A percentile compares a stretch with the other conserved stretches of the same genome.
phyloP scores from a whole-genome alignment of 2,113 vertebrate species.

The Forbesichthys agassizii region DNA sequence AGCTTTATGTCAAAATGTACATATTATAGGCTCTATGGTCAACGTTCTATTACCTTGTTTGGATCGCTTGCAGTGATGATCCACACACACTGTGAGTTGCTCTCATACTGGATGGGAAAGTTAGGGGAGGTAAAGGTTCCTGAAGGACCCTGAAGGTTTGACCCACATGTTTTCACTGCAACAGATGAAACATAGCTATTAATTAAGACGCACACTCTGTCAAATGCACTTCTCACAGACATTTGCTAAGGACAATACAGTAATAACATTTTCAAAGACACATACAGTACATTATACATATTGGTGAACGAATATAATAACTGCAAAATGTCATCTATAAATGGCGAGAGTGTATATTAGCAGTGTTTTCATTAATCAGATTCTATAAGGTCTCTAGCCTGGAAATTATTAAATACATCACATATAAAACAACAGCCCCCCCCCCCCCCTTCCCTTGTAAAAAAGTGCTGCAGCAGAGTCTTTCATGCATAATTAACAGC shows the following conservation, averaged over 20 bases:
- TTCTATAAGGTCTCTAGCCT: constrained; percentile 51
- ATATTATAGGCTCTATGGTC: no score
- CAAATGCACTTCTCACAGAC: background rate
- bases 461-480: constrained; percentile 45
- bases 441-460: background rate
- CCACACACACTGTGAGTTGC: constrained; percentile 83
- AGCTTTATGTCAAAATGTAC: no score
- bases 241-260: no score
- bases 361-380: constrained; percentile 64
- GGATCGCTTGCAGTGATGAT: constrained; percentile 80
- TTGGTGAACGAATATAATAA: constrained; percentile 17
- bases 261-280: background rate
- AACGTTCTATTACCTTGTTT: constrained; percentile 71
- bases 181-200: constrained; percentile 10
- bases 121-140: constrained; percentile 81
- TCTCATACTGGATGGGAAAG: constrained; percentile 82
- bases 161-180: constrained; percentile 81
- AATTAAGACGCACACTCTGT: background rate
- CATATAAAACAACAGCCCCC: constrained; percentile 21
- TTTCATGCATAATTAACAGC: constrained; percentile 71
- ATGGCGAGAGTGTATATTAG: constrained; percentile 56
- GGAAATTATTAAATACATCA: constrained; percentile 57
- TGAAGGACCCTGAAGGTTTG: constrained; percentile 77
- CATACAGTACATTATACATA: constrained; percentile 30
- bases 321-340: constrained; percentile 44